Conservation (phyloP, 2,888 invertebrate species). For the Morpho deidamia region DNA sequence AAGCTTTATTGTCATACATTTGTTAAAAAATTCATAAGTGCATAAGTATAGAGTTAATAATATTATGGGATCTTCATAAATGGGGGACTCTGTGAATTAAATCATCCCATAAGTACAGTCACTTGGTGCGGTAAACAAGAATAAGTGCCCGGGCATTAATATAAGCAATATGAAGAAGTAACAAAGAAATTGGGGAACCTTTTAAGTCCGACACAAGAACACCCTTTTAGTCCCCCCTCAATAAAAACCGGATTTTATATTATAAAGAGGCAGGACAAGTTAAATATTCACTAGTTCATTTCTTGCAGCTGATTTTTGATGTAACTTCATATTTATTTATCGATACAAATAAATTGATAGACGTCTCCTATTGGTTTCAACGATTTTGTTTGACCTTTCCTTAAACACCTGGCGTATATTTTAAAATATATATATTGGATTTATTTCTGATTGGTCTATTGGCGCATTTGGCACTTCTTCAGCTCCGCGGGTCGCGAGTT, state of each 20-base stretch:
- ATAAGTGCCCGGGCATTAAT: slow-evolving; percentile 50
- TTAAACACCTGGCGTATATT: no score
- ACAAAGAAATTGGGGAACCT: slow-evolving; percentile 47
- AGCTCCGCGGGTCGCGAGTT: no score
- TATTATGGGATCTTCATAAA: slow-evolving; percentile 12
- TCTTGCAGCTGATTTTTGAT: no score
- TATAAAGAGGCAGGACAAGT: slow-evolving; percentile 25
- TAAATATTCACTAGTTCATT: slow-evolving; percentile 9
- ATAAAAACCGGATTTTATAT: slow-evolving; percentile 24
- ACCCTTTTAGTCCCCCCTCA: slow-evolving; percentile 26
- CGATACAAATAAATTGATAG: not conserved
- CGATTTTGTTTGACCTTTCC: no score
- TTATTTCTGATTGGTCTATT: no score
- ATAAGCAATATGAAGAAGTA: slow-evolving; percentile 54
- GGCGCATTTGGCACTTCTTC: no score
- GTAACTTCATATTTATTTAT: not conserved
- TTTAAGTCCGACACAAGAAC: slow-evolving; percentile 27
- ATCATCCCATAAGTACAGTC: slow-evolving; percentile 18
- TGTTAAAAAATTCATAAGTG: not conserved
- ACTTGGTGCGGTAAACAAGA: slow-evolving; percentile 55
- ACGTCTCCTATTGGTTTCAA: no score
- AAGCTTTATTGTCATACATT: slow-evolving; percentile 1
- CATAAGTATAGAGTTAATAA: slow-evolving; percentile 3
- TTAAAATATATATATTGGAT: no score
- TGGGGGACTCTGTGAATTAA: slow-evolving; percentile 13